These are phyloP conservation scores for Lophotis ruficrista DNA, from an alignment of 2,113 vertebrate genomes.

Conservation along the genomic window DNA sequence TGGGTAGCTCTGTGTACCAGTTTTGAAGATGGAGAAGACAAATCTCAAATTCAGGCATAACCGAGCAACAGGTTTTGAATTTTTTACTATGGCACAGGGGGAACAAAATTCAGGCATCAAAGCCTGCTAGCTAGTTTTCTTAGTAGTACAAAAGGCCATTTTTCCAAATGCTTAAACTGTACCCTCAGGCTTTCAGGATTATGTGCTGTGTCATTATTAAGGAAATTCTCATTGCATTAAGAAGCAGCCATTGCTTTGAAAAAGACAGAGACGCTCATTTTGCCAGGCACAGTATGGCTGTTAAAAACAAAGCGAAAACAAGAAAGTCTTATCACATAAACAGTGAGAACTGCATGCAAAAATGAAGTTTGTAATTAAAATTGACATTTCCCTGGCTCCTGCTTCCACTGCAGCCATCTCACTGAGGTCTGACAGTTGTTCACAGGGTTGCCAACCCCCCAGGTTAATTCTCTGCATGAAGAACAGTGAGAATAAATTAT, in stretches of 20 bases:
- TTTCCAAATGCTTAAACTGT: constrained; percentile 14
- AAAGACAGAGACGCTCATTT: background rate
- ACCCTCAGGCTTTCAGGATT: background rate
- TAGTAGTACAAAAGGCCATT: constrained; percentile 7
- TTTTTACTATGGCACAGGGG: background rate
- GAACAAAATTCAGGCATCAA: background rate
- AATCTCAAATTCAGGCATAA: background rate
- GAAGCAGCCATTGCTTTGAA: background rate
- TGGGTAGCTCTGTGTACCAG: background rate
- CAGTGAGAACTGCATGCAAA: background rate
- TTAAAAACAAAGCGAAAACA: background rate
- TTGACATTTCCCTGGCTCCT: background rate
- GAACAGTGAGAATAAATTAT: background rate
- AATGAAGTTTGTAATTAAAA: constrained; percentile 34
- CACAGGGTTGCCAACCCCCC: background rate
- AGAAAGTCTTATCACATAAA: background rate
- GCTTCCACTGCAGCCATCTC: background rate
- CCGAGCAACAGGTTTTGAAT: background rate
- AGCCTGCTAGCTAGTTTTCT: background rate
- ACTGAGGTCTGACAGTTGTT: background rate
- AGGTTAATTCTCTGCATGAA: background rate
- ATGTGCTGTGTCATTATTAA: background rate
- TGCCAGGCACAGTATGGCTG: background rate
- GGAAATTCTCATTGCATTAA: background rate
- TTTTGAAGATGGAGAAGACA: background rate